Percentiles rank a stretch among this genome's conserved stretches.
These are phyloP conservation scores for Pomacea canaliculata DNA, from an alignment of 2,888 invertebrate species.

Conservation along the genomic window DNA sequence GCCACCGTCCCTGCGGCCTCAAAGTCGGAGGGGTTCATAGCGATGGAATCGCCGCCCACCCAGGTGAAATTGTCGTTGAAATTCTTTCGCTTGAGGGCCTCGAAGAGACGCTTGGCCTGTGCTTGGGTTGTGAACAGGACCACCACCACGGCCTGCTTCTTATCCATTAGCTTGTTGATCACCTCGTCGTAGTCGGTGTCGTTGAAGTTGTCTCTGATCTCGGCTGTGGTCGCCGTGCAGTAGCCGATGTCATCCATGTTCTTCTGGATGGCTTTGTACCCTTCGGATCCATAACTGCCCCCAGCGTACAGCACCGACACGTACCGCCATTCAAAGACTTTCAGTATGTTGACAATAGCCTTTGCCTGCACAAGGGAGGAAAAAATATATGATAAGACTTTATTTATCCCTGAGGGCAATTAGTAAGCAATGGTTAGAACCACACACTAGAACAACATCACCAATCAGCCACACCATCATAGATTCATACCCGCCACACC, in stretches of 20 bases:
- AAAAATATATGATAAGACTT: too few species aligned
- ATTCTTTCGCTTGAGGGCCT: background rate
- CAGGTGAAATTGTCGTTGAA: background rate
- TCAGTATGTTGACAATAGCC: constrained; percentile 39
- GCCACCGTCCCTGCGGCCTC: background rate
- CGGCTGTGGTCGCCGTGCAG: constrained; percentile 3
- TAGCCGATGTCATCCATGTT: background rate
- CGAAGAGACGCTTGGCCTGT: background rate
- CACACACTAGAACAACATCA: too few species aligned
- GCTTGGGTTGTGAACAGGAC: constrained; percentile 3
- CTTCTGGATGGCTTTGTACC: constrained; percentile 20
- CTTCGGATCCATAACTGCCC: constrained; percentile 40
- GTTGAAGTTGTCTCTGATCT: background rate
- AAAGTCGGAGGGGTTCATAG: background rate
- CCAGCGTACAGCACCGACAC: constrained; percentile 41
- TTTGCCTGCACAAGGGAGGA: constrained; percentile 29
- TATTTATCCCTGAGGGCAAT: too few species aligned
- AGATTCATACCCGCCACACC: too few species aligned
- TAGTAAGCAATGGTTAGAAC: too few species aligned
- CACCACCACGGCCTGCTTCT: constrained; percentile 9
- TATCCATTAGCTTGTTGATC: constrained; percentile 7
- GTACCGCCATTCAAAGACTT: constrained; percentile 40
- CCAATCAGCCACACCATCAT: too few species aligned
- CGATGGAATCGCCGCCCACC: constrained; percentile 13
- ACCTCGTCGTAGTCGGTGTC: constrained; percentile 4